These are phyloP conservation scores for Phlogophora meticulosa DNA, from an alignment of 2,888 invertebrate species.

Conservation along the genomic window DNA sequence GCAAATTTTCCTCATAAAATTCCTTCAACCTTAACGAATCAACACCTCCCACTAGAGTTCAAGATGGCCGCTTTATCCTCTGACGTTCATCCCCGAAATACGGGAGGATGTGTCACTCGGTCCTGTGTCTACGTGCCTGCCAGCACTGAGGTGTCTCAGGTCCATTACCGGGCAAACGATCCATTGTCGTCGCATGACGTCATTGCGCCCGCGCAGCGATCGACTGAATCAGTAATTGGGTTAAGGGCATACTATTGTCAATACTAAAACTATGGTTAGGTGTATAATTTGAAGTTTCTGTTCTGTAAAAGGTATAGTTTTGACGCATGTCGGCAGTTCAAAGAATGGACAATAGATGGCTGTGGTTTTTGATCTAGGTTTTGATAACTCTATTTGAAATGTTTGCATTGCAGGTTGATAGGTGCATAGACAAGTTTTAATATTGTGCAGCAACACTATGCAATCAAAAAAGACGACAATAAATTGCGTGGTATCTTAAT, in stretches of 20 bases:
- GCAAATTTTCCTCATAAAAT: slow-evolving; percentile 42
- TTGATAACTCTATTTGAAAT: slow-evolving; percentile 12
- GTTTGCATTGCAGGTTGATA: neutral
- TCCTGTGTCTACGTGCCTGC: slow-evolving; percentile 65
- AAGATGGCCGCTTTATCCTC: slow-evolving; percentile 36
- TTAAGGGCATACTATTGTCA: slow-evolving; percentile 61
- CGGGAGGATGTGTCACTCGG: slow-evolving; percentile 44
- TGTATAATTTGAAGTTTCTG: slow-evolving; percentile 38
- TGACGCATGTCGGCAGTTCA: slow-evolving; percentile 36
- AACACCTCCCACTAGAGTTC: slow-evolving; percentile 25
- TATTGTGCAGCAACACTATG: too few relatives aligned
- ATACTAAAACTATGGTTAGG: slow-evolving; percentile 35
- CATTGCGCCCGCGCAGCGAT: slow-evolving; percentile 38
- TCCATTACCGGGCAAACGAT: slow-evolving; percentile 64
- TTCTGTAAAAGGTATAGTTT: slow-evolving; percentile 47
- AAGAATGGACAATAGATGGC: slow-evolving; percentile 48
- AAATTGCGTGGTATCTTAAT: too few relatives aligned
- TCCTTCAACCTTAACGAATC: slow-evolving; percentile 15
- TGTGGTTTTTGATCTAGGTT: slow-evolving; percentile 13
- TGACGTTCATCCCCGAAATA: slow-evolving; percentile 33
- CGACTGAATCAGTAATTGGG: slow-evolving; percentile 58
- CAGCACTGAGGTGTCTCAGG: slow-evolving; percentile 43
- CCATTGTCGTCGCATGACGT: slow-evolving; percentile 69
- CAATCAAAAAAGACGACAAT: too few relatives aligned
- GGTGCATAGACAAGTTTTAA: neutral